Conservation (phyloP, 1,140 invertebrate species). For the Drosophila subobscura region DNA sequence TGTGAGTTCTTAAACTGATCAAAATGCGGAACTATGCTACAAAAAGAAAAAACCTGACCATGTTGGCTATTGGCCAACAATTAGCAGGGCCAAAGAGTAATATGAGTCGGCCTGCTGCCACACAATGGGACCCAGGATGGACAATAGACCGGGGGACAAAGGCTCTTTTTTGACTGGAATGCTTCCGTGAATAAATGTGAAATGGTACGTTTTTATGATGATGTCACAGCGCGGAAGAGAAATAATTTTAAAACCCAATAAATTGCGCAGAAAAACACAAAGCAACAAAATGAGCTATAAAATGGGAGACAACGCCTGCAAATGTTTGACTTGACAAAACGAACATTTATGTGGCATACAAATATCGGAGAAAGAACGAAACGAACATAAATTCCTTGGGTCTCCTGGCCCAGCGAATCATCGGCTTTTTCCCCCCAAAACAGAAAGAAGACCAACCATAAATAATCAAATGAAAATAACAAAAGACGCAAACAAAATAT, state of each 20-base stretch:
- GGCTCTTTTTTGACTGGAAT: constrained; percentile 12
- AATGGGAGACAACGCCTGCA: constrained; percentile 25
- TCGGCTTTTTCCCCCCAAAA: constrained; percentile 39
- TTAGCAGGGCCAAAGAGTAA: constrained; percentile 9
- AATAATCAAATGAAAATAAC: constrained; percentile 76
- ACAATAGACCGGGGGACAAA: constrained; percentile 30
- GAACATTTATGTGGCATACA: constrained; percentile 52
- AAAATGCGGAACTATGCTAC: constrained; percentile 6
- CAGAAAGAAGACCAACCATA: constrained; percentile 49
- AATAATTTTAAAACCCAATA: constrained; percentile 67
- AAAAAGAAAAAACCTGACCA: background rate
- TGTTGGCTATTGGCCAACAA: constrained; percentile 36
- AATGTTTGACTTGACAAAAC: constrained; percentile 59
- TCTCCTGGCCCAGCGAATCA: constrained; percentile 28
- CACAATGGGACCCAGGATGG: constrained; percentile 11
- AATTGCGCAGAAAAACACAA: constrained; percentile 44
- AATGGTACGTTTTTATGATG: constrained; percentile 36
- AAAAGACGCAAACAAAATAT: constrained; percentile 57
- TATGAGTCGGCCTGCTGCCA: background rate
- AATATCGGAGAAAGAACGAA: constrained; percentile 15
- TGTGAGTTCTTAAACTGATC: constrained; percentile 27
- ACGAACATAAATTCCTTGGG: constrained; percentile 65
- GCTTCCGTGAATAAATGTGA: constrained; percentile 36
- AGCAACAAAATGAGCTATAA: constrained; percentile 53
- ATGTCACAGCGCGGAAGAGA: constrained; percentile 54